Conservation (phyloP, 2,888 invertebrate species). For the Cryptus viduatorius region DNA sequence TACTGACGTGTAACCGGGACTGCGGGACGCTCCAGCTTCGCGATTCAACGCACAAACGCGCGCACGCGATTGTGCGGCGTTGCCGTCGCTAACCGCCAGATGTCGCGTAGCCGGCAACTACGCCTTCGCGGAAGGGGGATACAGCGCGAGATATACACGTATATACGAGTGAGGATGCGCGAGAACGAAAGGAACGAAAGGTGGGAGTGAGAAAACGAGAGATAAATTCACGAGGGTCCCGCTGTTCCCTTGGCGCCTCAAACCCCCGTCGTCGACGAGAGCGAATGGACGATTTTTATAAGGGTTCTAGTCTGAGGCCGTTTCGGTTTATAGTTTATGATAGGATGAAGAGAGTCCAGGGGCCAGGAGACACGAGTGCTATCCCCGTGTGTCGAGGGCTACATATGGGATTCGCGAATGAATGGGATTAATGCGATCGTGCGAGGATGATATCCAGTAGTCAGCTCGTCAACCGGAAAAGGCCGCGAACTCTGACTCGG, state of each 20-base stretch:
- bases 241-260: conserved; percentile 26
- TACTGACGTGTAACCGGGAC: conserved; percentile 73
- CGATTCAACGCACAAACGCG: conserved; percentile 52
- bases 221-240: conserved; percentile 47
- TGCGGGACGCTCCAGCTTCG: conserved; percentile 36
- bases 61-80: conserved; percentile 36
- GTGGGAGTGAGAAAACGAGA: conserved; percentile 15
- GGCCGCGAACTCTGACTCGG: neutral
- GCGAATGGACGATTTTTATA: conserved; percentile 52
- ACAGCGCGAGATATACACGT: neutral
- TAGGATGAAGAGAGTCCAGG: conserved; percentile 44
- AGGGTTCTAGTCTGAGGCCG: conserved; percentile 50
- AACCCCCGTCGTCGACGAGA: neutral
- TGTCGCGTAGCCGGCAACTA: conserved; percentile 42
- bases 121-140: conserved; percentile 27
- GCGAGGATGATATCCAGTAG: conserved; percentile 14
- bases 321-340: conserved; percentile 53
- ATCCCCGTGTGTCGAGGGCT: neutral
- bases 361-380: conserved; percentile 16
- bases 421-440: conserved; percentile 36
- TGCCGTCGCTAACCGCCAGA: conserved; percentile 52
- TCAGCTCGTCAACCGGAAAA: neutral
- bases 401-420: conserved; percentile 10
- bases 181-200: neutral
- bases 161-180: neutral